Conservation (phyloP, 2,797 vertebrate species). For the Halcyon leucocephala region DNA sequence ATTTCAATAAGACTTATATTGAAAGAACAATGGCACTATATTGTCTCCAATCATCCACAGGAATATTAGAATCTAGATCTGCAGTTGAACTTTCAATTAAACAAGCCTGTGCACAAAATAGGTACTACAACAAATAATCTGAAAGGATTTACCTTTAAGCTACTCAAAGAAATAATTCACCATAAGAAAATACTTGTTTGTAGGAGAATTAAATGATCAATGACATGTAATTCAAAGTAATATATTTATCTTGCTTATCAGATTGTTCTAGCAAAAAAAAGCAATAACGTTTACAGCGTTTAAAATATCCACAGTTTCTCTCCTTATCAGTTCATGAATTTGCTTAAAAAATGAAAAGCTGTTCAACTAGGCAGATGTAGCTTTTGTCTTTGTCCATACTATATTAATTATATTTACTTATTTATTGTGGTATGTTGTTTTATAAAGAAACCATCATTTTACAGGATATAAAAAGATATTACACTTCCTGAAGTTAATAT, state of each 20-base stretch:
- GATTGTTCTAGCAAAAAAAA: not conserved
- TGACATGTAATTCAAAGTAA: not conserved
- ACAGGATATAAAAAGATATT: not conserved
- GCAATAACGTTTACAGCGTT: not conserved
- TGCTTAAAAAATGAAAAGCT: conserved; percentile 1
- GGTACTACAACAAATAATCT: not conserved
- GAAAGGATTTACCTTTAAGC: not conserved
- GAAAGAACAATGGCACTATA: not conserved
- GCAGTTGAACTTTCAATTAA: not conserved
- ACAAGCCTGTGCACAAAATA: not conserved
- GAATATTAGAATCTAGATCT: not conserved
- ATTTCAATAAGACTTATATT: conserved; percentile 12
- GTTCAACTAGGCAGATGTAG: not conserved
- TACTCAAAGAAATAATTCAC: not conserved
- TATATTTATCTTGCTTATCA: conserved; percentile 9
- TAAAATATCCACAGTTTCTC: not conserved
- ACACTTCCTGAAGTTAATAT: not conserved
- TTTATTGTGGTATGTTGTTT: not conserved
- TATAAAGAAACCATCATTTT: not conserved
- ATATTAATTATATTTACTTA: not conserved
- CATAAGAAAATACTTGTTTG: not conserved
- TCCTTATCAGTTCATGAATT: not conserved
- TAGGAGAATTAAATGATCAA: not conserved
- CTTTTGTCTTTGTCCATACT: not conserved
- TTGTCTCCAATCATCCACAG: not conserved